Conservation (phyloP, 1,140 invertebrate species). For the Drosophila nigrodunni region DNA sequence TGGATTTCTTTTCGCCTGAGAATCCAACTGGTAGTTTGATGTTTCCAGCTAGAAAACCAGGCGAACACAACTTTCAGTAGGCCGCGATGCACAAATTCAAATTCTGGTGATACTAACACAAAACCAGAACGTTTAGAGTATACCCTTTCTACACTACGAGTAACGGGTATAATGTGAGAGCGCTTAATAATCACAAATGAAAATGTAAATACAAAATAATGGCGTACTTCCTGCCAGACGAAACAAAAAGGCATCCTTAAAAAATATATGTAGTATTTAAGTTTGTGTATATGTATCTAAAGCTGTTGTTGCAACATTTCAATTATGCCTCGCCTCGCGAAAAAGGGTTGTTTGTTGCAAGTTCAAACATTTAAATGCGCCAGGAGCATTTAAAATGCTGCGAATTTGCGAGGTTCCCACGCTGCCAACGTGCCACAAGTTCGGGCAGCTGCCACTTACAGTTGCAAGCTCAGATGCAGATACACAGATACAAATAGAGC, state of each 20-base stretch:
- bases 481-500: conserved; percentile 35
- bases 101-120: too few relatives aligned
- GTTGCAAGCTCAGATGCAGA: conserved; percentile 31
- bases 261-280: conserved; percentile 3
- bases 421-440: conserved; percentile 57
- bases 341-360: conserved; percentile 21
- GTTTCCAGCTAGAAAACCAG: too few relatives aligned
- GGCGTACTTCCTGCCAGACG: conserved; percentile 60
- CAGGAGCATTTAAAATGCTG: conserved; percentile 37
- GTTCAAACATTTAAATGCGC: conserved; percentile 46
- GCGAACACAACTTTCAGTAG: too few relatives aligned
- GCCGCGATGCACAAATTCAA: too few relatives aligned
- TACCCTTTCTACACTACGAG: too few relatives aligned
- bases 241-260: conserved; percentile 10
- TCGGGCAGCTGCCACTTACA: conserved; percentile 46
- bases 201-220: conserved; percentile 70
- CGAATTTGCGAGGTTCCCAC: conserved; percentile 61
- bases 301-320: conserved; percentile 56
- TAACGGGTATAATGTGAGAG: too few relatives aligned
- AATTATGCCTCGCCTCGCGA: conserved; percentile 48
- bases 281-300: conserved; percentile 2
- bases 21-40: too few relatives aligned
- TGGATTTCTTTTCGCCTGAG: too few relatives aligned
- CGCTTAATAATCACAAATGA: conserved; percentile 32
- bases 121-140: too few relatives aligned